Evolutionary conservation across 30 jellyfish, hydroid and myxozoan species (phyloP), one percentile per base, ranked within the genome.

Genomic region (Aurelia coerulea): DNA sequence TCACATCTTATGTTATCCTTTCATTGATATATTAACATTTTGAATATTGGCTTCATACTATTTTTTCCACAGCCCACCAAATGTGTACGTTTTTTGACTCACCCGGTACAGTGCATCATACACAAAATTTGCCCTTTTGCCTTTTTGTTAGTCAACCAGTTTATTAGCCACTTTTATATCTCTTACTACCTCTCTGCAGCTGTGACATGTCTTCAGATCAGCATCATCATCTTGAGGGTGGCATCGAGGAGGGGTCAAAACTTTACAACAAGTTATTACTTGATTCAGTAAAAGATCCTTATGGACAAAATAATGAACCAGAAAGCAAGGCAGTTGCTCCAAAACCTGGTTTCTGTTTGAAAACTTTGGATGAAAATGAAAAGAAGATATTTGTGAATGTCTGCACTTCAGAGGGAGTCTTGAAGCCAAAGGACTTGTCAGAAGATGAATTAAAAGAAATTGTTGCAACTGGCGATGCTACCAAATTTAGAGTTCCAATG

Each of bases 401-500:
- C 1, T 94, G 98, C 77, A 81, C 96, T 0, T 94, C 98, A 11
- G 97, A 83, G 16, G 59, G 74, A 52, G 97, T 94, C 18, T 62
- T 94, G 79, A 88, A 84, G 88, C 98, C 98, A 23, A 88, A 84
- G 33, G 97, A 94, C 52, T 16, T 94, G 31, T 32, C 96, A 1
- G 98, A 88, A 73, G 93, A 78, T 19, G 97, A 88, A 64, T 80
- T 94, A 12, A 93, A 91, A 34, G 91, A 79, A 54, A 88, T 94
- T 4, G 42, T 90, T 34, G 84, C 77, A 19, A 62, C 85, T 49
- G 95, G 94, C n/a, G 98, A 94, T 80, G 97, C 98, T 2, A 94
- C 98, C 0, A 89, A 88, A 71, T 94, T 88, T 68, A 81, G 98
- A 62, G 88, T 94, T 1, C 98, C 98, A 6, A 94, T 94, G 98